Evolutionary conservation across 2,888 invertebrate species (phyloP), one percentile per base, ranked within the genome.

Genomic region (Horisme vitalbata): DNA sequence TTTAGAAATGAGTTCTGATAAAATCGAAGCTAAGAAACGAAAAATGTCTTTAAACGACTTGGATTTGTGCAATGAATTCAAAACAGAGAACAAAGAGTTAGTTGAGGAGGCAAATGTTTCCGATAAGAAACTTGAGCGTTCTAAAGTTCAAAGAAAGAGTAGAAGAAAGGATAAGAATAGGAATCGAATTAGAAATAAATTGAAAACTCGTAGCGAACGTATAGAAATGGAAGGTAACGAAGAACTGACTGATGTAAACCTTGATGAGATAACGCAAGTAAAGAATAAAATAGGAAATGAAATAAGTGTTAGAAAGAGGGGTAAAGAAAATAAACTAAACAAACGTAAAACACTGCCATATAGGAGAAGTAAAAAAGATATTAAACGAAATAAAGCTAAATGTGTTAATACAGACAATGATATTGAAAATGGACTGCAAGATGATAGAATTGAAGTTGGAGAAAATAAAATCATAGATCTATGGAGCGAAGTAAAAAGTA

Each of bases 21-120:
- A 27, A 15, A 9, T 6, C 12, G 5, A 7, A 1, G 10, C 4
- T n/a, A 52, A 57, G 35, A 52, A 27, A 8, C 20, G 51, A n/a
- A 57, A 52, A 15, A 12, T 38, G 9, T 41, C 37, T 7, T 37
- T 41, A 6, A 23, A 32, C 9, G 20, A 30, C 27, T 13, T 34
- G 3, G 13, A 26, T 34, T 28, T 37, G 0, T 26, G 18, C 32
- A 39, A 49, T 21, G 35, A 49, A 14, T 35, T 33, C 18, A 35
- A 44, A 39, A 18, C 14, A 4, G 35, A 37, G 36, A 33, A 36
- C 2, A 23, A 28, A 24, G 28, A 35, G 11, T 9, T 9, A 4
- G 10, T 24, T 24, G 18, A 27, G 20, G 24, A 13, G 8, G 4
- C 6, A 9, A 12, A 5, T 13, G 20, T n/a, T n/a, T n/a, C n/a